Evolutionary conservation across 2,797 vertebrate genomes (phyloP).

Genomic region (Paramormyrops hopkinsi): DNA sequence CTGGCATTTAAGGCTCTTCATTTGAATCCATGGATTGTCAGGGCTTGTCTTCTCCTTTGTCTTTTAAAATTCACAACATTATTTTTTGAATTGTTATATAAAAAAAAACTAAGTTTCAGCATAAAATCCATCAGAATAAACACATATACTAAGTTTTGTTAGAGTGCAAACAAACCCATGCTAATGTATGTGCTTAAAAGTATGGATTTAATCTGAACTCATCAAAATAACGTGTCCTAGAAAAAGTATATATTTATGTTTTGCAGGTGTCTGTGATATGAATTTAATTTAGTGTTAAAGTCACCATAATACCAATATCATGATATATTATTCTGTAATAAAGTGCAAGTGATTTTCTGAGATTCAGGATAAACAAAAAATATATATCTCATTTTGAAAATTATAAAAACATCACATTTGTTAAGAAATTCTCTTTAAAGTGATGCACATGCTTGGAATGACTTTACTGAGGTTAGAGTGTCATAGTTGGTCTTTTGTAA

Average conservation of each 20-base stretch:
- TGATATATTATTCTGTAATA: background rate
- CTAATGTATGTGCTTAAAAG: background rate
- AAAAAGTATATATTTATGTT: background rate
- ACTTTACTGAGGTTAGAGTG: background rate
- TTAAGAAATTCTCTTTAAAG: background rate
- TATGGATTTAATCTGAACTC: background rate
- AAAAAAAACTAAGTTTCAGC: background rate
- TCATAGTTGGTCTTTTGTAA: background rate
- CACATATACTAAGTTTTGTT: background rate
- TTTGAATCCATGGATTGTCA: background rate
- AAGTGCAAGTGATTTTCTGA: background rate
- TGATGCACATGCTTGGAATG: background rate
- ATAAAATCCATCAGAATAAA: conserved; percentile 1
- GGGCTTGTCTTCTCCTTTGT: background rate
- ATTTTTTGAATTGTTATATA: background rate
- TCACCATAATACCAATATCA: background rate
- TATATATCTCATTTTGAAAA: background rate
- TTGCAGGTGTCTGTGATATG: background rate
- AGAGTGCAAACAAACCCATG: background rate
- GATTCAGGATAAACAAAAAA: background rate
- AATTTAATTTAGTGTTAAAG: background rate
- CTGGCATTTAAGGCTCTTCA: background rate
- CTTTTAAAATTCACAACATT: conserved; percentile 7
- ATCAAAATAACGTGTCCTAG: background rate
- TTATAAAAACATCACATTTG: background rate